Percentiles rank a stretch among this genome's conserved stretches.
These are phyloP conservation scores for Ridgeia piscesae DNA, from an alignment of 1,140 invertebrate genomes.

Conservation along the genomic window DNA sequence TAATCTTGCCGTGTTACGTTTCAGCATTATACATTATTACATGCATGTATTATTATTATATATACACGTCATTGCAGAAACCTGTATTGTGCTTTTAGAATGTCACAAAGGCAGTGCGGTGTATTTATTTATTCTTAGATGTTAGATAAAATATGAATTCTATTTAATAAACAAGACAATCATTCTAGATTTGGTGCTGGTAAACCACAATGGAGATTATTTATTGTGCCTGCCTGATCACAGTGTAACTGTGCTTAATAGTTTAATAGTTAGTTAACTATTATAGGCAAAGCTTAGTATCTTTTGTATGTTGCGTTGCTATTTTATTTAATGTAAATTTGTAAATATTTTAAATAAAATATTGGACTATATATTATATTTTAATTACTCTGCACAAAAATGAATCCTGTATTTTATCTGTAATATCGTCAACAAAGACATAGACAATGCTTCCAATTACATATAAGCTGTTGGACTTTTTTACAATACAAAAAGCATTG, in stretches of 20 bases:
- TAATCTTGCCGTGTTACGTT: background rate
- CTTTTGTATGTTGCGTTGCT: background rate
- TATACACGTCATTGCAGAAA: background rate
- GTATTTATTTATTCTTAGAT: background rate
- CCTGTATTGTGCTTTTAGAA: background rate
- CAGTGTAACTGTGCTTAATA: background rate
- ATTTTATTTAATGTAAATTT: background rate
- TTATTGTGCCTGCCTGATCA: background rate
- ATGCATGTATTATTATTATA: background rate
- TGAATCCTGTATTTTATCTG: background rate
- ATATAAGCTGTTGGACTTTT: background rate
- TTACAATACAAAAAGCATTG: no score
- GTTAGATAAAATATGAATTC: background rate
- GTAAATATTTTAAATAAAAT: background rate
- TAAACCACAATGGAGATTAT: background rate
- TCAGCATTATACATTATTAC: background rate
- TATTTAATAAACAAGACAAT: background rate
- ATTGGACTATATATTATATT: background rate
- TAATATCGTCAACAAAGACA: background rate
- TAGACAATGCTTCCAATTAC: background rate
- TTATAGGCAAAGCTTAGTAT: background rate
- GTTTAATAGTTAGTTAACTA: background rate
- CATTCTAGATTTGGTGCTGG: background rate
- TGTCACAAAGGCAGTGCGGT: background rate
- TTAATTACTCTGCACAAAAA: background rate